Evolutionary conservation across 2,113 vertebrate genomes (phyloP).

Genomic region (Podarcis muralis): DNA sequence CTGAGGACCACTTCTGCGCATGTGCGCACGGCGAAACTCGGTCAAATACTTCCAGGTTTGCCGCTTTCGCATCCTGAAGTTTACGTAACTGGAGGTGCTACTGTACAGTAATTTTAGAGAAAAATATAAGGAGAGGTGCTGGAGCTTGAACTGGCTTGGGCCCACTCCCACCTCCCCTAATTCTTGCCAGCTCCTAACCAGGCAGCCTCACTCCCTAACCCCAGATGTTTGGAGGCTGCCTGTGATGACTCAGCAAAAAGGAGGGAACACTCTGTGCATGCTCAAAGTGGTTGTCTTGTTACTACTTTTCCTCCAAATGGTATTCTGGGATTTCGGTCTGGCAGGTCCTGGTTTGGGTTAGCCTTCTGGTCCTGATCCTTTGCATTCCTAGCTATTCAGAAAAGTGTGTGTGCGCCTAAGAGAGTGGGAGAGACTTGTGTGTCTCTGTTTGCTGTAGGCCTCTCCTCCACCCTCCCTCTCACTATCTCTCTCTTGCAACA

Average conservation of each 20-base stretch:
- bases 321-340: too few relatives aligned
- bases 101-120: too few relatives aligned
- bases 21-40: too few relatives aligned
- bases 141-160: too few relatives aligned
- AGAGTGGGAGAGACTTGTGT: neutral
- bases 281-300: too few relatives aligned
- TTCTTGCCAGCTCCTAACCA: neutral
- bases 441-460: too few relatives aligned
- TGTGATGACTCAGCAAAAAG: neutral
- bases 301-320: fast-evolving
- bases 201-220: neutral
- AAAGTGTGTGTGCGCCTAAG: neutral
- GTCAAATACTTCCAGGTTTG: too few relatives aligned
- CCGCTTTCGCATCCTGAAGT: too few relatives aligned
- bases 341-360: neutral
- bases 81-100: too few relatives aligned
- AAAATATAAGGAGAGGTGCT: too few relatives aligned
- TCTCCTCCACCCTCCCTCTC: neutral
- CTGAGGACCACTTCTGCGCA: too few relatives aligned
- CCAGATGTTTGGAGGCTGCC: neutral
- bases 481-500: neutral
- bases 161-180: neutral
- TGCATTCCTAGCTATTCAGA: neutral
- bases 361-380: neutral
- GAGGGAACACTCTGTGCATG: neutral